Conservation (phyloP, 1,140 invertebrate species). For the Macrostomum lignano region DNA sequence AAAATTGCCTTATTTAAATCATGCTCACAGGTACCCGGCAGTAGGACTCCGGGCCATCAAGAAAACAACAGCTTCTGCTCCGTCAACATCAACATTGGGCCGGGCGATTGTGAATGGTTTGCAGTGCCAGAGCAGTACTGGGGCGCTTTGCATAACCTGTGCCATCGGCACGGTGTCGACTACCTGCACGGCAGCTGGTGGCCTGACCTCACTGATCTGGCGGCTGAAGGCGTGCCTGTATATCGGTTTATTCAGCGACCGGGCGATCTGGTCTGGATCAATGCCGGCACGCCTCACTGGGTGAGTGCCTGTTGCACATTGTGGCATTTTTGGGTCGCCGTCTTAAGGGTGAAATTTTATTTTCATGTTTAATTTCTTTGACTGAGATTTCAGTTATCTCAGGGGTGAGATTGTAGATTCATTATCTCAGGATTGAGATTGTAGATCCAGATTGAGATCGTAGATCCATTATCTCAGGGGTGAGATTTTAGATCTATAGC, state of each 20-base stretch:
- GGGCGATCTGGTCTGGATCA: slow-evolving; percentile 94
- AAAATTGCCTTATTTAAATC: too few relatives aligned
- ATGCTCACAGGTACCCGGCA: too few relatives aligned
- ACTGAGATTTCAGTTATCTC: too few relatives aligned
- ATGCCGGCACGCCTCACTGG: slow-evolving; percentile 82
- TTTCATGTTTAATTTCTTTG: too few relatives aligned
- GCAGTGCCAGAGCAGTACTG: slow-evolving; percentile 87
- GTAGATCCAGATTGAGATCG: too few relatives aligned
- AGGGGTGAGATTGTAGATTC: too few relatives aligned
- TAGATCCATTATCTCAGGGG: too few relatives aligned
- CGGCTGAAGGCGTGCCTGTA: slow-evolving; percentile 76
- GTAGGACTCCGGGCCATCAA: slow-evolving; percentile 43
- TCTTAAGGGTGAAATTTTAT: too few relatives aligned
- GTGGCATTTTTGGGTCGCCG: too few relatives aligned
- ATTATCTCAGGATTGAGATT: too few relatives aligned
- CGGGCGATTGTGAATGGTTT: slow-evolving; percentile 95
- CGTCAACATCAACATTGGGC: slow-evolving; percentile 98
- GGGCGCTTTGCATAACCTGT: slow-evolving; percentile 66
- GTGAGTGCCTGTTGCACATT: too few relatives aligned
- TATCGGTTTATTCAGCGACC: slow-evolving; percentile 89
- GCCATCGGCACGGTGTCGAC: slow-evolving; percentile 72
- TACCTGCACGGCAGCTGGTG: slow-evolving; percentile 98
- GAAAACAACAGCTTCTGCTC: slow-evolving; percentile 98
- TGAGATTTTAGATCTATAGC: too few relatives aligned
- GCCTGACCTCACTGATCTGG: slow-evolving; percentile 74